phyloP scores from a whole-genome alignment of 2,113 vertebrate species.

The Kryptolebias marmoratus region DNA sequence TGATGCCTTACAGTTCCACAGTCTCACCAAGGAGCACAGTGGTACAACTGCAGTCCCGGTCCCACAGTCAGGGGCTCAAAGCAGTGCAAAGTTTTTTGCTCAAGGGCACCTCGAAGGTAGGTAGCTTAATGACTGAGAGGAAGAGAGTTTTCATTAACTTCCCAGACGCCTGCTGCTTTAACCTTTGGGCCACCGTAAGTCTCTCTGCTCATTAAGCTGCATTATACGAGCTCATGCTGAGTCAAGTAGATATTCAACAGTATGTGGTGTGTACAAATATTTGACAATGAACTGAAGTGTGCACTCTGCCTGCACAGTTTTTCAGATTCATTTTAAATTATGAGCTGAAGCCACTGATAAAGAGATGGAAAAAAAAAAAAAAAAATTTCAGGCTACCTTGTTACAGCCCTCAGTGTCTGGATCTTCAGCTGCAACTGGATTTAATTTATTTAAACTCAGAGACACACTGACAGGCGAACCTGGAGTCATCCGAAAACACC shows the following conservation, averaged over 20 bases:
- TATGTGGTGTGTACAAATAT: neutral
- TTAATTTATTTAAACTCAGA: slow-evolving; percentile 61
- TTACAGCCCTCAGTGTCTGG: slow-evolving; percentile 23
- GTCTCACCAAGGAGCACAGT: slow-evolving; percentile 7
- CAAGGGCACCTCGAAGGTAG: slow-evolving; percentile 31
- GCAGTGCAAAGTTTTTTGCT: slow-evolving; percentile 30
- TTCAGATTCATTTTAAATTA: slow-evolving; percentile 6
- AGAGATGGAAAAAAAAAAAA: neutral
- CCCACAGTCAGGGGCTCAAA: slow-evolving; percentile 12
- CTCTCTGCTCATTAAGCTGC: slow-evolving; percentile 36
- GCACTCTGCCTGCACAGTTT: neutral
- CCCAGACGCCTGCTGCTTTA: slow-evolving; percentile 26
- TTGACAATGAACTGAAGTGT: neutral
- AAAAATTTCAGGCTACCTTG: neutral
- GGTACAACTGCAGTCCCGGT: slow-evolving; percentile 4
- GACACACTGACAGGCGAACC: slow-evolving; percentile 58
- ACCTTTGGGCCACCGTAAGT: slow-evolving; percentile 25
- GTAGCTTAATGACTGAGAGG: slow-evolving; percentile 19
- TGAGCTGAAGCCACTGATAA: neutral
- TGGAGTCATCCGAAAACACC: slow-evolving; percentile 50
- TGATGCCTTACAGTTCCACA: neutral
- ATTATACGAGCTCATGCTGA: slow-evolving; percentile 23
- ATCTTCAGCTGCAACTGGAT: slow-evolving; percentile 29
- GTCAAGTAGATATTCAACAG: slow-evolving; percentile 19
- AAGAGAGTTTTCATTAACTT: slow-evolving; percentile 31